Conservation (phyloP, 2,797 vertebrate genomes). For the Crocodylus rhombifer region DNA sequence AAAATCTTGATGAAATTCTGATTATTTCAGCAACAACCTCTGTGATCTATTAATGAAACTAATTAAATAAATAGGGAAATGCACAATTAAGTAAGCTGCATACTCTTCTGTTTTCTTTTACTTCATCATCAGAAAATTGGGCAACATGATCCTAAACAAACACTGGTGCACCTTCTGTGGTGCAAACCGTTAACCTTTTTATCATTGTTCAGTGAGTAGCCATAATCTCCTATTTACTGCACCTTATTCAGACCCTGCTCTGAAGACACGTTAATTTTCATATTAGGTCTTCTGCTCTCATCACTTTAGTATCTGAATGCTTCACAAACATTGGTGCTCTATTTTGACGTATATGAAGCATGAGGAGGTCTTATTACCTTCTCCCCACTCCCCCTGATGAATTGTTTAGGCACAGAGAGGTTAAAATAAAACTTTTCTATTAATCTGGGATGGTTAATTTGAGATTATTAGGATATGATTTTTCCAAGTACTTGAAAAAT, state of each 20-base stretch:
- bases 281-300: too few species aligned
- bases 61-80: too few species aligned
- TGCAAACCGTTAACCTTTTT: not conserved
- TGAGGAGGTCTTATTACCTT: too few species aligned
- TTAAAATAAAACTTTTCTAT: not conserved
- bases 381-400: too few species aligned
- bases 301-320: too few species aligned
- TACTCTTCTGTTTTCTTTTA: not conserved
- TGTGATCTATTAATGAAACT: not conserved
- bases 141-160: not conserved
- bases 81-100: not conserved
- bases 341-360: too few species aligned
- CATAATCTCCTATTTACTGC: too few species aligned
- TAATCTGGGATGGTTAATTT: not conserved
- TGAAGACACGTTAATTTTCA: not conserved
- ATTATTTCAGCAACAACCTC: not conserved
- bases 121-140: not conserved
- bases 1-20: not conserved
- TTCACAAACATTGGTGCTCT: too few species aligned
- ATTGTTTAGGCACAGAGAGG: too few species aligned
- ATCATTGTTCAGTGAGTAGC: too few species aligned
- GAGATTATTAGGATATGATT: not conserved
- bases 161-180: not conserved
- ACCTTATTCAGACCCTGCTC: not conserved
- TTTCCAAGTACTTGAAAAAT: constrained; percentile 4